These are phyloP conservation scores for Suillia variegata DNA, from an alignment of 2,888 invertebrate genomes.

Conservation along the genomic window DNA sequence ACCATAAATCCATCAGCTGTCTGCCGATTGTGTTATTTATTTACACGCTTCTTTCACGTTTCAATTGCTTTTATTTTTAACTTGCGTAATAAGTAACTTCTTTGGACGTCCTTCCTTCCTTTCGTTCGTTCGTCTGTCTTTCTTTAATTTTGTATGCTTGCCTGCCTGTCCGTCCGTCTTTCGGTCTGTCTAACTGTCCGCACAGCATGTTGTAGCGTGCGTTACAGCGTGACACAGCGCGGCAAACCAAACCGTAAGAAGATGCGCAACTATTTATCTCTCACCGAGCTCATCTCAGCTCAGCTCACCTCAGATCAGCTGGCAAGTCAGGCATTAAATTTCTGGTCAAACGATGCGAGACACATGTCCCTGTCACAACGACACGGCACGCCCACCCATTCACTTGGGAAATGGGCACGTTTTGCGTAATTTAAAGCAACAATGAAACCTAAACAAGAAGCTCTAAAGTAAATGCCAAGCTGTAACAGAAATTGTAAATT, in stretches of 20 bases:
- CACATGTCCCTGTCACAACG: background rate
- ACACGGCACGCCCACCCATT: background rate
- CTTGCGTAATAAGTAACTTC: background rate
- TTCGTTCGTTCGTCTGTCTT: background rate
- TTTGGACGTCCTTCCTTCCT: background rate
- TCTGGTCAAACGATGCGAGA: constrained; percentile 8
- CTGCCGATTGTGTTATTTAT: constrained; percentile 52
- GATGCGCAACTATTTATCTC: constrained; percentile 35
- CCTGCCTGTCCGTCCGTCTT: too few species aligned
- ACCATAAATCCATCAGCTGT: constrained; percentile 48
- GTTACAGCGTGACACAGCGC: constrained; percentile 8
- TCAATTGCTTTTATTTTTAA: constrained; percentile 10
- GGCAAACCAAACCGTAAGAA: constrained; percentile 35
- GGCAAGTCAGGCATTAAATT: constrained; percentile 11
- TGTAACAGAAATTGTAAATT: background rate
- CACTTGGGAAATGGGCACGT: background rate
- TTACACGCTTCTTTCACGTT: constrained; percentile 39
- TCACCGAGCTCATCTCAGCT: background rate
- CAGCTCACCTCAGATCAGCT: too few species aligned
- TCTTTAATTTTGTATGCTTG: too few species aligned
- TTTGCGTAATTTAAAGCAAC: too few species aligned
- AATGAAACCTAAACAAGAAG: background rate
- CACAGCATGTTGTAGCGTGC: too few species aligned
- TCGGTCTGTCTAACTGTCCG: too few species aligned
- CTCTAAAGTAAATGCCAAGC: background rate